Evolutionary conservation across 2,888 invertebrate species (phyloP), one percentile per base, ranked within the genome.

Genomic region (Drosophila koepferae): DNA sequence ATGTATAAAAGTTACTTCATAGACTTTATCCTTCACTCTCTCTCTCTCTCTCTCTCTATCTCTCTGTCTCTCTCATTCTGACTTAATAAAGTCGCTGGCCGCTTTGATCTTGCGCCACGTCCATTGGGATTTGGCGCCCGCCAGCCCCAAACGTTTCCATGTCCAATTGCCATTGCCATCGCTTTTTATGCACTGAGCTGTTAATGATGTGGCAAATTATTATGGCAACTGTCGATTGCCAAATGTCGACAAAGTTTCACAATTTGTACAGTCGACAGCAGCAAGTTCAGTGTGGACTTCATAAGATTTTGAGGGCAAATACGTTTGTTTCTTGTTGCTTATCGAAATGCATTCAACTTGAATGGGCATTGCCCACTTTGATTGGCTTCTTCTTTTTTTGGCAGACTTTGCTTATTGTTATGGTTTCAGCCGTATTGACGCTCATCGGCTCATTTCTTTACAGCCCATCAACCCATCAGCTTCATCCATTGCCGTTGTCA

Each of bases 161-260:
- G 18, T 34, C n/a, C 55, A 55, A 60, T 55, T 18, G 56, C 49
- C 70, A 78, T 78, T 63, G 61, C 60, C 70, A 81, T 81, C 63
- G 70, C 67, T 81, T 84, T 84, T 82, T 85, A 85, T 82, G 73
- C 86, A 80, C 69, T 82, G 85, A 85, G 80, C 81, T 90, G 86
- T 81, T 86, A 86, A 90, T 90, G 90, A 90, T 88, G 86, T 90
- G 90, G 89, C 86, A 86, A 86, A 86, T 86, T 88, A 88, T 86
- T 87, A 86, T 87, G 84, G 89, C 83, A 86, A 75, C 73, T 80
- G 82, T 75, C 82, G 85, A 84, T 86, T 85, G 82, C 72, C 77
- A 61, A 72, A 53, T 76, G 62, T 68, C 72, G 71, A 71, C 20
- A 31, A 55, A 55, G 34, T 58, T 58, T 58, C 44, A 20, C 71